Conservation (phyloP, 2,797 vertebrate species). For the Chaunax sp. region DNA sequence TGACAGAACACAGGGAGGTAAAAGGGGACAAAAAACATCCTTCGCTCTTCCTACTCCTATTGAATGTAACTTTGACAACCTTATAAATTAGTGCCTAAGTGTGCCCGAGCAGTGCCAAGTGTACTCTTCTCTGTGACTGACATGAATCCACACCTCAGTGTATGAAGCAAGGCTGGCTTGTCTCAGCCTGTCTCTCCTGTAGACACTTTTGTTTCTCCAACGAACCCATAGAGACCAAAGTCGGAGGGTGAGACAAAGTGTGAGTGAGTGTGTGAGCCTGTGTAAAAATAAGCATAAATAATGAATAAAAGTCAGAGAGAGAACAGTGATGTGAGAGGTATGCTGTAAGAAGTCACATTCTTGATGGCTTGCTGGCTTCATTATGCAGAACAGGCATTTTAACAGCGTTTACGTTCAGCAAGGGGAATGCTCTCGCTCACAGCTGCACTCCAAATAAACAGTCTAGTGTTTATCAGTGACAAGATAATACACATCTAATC, state of each 20-base stretch:
- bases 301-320: conserved; percentile 33
- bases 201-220: conserved; percentile 59
- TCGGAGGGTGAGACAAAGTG: conserved; percentile 46
- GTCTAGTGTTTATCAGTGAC: conserved; percentile 61
- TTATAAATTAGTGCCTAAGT: conserved; percentile 52
- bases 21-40: conserved; percentile 52
- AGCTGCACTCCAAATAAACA: conserved; percentile 80
- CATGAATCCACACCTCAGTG: conserved; percentile 66
- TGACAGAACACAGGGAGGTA: conserved; percentile 57
- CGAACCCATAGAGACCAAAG: conserved; percentile 46
- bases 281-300: conserved; percentile 37
- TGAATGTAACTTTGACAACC: conserved; percentile 44
- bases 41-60: conserved; percentile 26
- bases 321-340: conserved; percentile 31
- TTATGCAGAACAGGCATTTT: conserved; percentile 65
- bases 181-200: conserved; percentile 67
- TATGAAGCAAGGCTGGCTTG: conserved; percentile 67
- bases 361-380: conserved; percentile 72
- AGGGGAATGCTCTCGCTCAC: conserved; percentile 58
- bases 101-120: conserved; percentile 56
- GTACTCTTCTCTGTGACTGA: conserved; percentile 50
- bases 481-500: conserved; percentile 70
- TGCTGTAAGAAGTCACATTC: conserved; percentile 66
- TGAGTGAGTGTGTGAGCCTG: neutral
- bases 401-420: conserved; percentile 74